Percentiles rank a stretch among this genome's conserved stretches.
Conservation (phyloP, 1,140 invertebrate genomes). For the Harpegnathos saltator region DNA sequence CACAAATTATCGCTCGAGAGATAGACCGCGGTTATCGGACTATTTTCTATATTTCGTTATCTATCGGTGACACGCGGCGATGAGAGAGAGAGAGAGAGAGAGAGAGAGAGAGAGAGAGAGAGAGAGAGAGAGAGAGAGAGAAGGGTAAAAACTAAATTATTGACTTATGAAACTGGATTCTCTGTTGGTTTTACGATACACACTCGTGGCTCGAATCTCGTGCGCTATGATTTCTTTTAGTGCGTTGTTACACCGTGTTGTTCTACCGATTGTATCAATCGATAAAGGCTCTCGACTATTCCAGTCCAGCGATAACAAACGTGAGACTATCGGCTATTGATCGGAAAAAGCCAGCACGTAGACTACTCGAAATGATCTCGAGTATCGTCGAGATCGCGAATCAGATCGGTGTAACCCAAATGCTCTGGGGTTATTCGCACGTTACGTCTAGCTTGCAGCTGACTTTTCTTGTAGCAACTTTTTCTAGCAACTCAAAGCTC, state of each 20-base stretch:
- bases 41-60: constrained; percentile 38
- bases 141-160: background rate
- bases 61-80: background rate
- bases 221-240: constrained; percentile 4
- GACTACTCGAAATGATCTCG: no score
- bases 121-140: no score
- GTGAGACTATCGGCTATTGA: background rate
- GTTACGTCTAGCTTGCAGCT: no score
- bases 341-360: background rate
- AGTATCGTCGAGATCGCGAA: no score
- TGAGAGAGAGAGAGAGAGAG: background rate
- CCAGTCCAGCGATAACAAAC: constrained; percentile 21
- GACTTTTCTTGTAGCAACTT: no score
- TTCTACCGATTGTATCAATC: background rate
- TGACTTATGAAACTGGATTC: constrained; percentile 22
- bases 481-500: no score
- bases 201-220: background rate
- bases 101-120: no score
- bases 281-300: constrained; percentile 14
- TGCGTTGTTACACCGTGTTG: constrained; percentile 29
- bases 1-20: constrained; percentile 35
- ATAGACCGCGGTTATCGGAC: constrained; percentile 7
- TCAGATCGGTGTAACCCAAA: no score
- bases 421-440: no score
- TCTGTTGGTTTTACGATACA: background rate